Evolutionary conservation across 2,888 invertebrate species (phyloP).

Genomic region (Caenorhabditis sp.): DNA sequence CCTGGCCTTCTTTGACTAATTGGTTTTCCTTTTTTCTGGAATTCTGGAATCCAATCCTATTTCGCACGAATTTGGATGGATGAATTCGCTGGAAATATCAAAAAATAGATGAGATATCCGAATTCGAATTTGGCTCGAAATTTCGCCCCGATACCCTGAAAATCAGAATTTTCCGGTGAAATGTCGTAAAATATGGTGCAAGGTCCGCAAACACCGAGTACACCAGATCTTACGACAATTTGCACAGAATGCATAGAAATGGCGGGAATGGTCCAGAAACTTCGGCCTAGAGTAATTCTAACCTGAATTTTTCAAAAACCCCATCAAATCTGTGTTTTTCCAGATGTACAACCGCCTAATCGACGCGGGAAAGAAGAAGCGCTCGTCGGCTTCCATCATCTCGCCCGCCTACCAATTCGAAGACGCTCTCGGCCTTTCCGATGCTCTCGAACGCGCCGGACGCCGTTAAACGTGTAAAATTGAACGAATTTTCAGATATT

Average conservation of each 20-base stretch:
- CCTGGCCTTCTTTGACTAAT: too few species aligned
- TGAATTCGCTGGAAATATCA: neutral
- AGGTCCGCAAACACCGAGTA: neutral
- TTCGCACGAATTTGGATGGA: too few species aligned
- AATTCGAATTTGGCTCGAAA: neutral
- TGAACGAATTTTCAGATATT: too few species aligned
- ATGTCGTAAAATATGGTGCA: too few species aligned
- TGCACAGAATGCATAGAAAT: neutral
- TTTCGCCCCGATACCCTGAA: neutral
- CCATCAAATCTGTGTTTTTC: too few species aligned
- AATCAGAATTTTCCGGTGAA: neutral
- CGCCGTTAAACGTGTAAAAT: conserved; percentile 35
- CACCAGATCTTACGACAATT: too few species aligned
- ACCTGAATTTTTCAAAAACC: too few species aligned
- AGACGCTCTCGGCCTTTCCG: conserved; percentile 53
- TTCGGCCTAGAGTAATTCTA: too few species aligned
- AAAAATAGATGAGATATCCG: neutral
- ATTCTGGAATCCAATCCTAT: too few species aligned
- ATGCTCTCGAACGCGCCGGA: conserved; percentile 67
- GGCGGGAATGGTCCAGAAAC: too few species aligned
- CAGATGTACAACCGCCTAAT: conserved; percentile 71
- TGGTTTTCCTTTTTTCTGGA: too few species aligned
- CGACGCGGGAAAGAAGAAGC: conserved; percentile 69
- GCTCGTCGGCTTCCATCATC: conserved; percentile 43
- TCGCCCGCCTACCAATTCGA: conserved; percentile 68